Conservation (phyloP, 2,888 invertebrate genomes). For the Lasioglossum zephyrum region DNA sequence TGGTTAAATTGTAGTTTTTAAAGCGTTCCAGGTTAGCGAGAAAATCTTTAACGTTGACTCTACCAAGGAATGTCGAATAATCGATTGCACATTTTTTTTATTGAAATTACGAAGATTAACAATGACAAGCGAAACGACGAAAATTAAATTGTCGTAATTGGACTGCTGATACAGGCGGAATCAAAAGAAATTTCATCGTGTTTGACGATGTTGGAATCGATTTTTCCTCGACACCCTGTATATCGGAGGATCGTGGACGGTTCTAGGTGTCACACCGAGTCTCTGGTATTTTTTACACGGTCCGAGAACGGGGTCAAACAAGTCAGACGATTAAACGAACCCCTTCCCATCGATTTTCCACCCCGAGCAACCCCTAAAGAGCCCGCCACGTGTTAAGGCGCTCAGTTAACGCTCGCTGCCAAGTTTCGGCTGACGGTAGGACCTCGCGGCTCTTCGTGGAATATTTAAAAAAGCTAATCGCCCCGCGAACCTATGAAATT, state of each 20-base stretch:
- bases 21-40: not conserved
- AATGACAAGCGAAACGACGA: too few species aligned
- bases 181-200: not conserved
- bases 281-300: not conserved
- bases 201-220: not conserved
- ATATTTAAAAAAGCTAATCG: conserved; percentile 9
- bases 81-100: too few species aligned
- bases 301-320: not conserved
- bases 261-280: not conserved
- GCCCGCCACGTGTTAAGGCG: conserved; percentile 14
- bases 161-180: too few species aligned
- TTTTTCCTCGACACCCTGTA: not conserved
- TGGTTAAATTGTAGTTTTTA: not conserved
- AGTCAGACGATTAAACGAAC: not conserved
- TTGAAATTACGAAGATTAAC: too few species aligned
- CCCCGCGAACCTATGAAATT: not conserved
- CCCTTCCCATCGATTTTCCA: not conserved
- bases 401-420: not conserved
- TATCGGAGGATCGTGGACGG: not conserved
- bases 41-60: too few species aligned
- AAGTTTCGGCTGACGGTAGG: conserved; percentile 13
- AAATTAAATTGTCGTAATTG: too few species aligned
- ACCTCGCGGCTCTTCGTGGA: conserved; percentile 18
- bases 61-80: not conserved
- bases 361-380: not conserved